Evolutionary conservation across 2,888 invertebrate genomes (phyloP), one percentile per base, ranked within the genome.

Genomic region (Girardia tigrina): DNA sequence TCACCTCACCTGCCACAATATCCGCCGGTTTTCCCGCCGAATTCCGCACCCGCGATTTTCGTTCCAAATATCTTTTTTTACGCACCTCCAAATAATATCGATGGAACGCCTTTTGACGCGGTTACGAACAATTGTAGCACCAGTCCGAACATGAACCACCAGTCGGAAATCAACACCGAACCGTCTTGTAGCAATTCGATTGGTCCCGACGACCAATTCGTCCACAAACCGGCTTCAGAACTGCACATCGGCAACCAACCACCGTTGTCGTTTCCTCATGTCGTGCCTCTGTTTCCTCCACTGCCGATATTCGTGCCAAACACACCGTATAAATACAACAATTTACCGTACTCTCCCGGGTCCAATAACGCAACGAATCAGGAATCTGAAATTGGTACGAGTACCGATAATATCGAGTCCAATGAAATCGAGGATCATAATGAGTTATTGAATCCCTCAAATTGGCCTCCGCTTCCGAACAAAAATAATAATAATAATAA

Each of bases 41-140:
- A 4, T 12, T 56, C 56, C 2, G 56, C 56, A 2, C 56, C 56
- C 4, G 56, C 56, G 6, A 56, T 56, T 56, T 56, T 56, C 56
- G 56, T 56, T 6, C 56, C 56, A 56, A 56, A 56, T 56, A 56
- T 56, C n/a, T 56, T 56, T 56, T 56, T 56, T 23, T 56, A 56
- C 23, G 56, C 56, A 20, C n/a, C 56, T 2, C 8, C 16, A 16
- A 36, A 36, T 36, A 56, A 56, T 56, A n/a, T 56, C n/a, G 56
- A 56, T 20, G 23, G n/a, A 6, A 4, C 20, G 23, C n/a, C 56
- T 8, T 56, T 56, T 56, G 56, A 56, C n/a, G n/a, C n/a, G n/a
- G n/a, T n/a, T n/a, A n/a, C n/a, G n/a, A n/a, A n/a, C n/a, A n/a
- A n/a, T n/a, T n/a, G n/a, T n/a, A 36, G 36, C 16, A 36, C 8